These are phyloP conservation scores for Epizoanthus stellaris DNA, from an alignment of 92 coral and sea anemone species.

Conservation along the genomic window DNA sequence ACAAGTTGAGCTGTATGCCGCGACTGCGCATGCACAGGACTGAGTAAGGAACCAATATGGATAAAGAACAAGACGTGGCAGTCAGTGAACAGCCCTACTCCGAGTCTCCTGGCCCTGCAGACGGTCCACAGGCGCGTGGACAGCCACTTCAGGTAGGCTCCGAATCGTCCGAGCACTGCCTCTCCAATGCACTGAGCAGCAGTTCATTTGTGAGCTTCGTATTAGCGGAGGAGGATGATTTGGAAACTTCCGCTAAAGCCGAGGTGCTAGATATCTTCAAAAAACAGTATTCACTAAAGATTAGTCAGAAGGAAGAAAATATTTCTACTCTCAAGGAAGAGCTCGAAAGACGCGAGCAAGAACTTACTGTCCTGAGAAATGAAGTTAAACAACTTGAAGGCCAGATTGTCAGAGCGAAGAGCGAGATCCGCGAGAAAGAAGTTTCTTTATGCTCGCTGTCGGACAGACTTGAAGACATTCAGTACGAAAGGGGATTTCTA, in stretches of 20 bases:
- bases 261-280: constrained; percentile 26
- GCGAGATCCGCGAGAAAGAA: constrained; percentile 21
- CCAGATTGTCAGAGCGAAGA: constrained; percentile 1
- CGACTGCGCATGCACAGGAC: too few relatives aligned
- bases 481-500: constrained; percentile 24
- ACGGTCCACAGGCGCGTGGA: too few relatives aligned
- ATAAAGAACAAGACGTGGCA: too few relatives aligned
- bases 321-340: constrained; percentile 2
- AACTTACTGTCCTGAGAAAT: constrained; percentile 11
- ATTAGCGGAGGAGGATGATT: constrained; percentile 18
- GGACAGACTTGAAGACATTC: constrained; percentile 32
- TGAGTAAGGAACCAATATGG: too few relatives aligned
- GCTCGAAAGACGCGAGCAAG: constrained; percentile 9
- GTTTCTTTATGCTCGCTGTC: constrained; percentile 31
- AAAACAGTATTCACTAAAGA: constrained; percentile 4
- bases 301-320: neutral
- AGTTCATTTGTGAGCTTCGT: constrained; percentile 26
- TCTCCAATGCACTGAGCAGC: constrained; percentile 14
- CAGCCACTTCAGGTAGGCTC: neutral
- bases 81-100: too few relatives aligned
- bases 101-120: too few relatives aligned
- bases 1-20: too few relatives aligned
- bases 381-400: constrained; percentile 21
- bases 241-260: constrained; percentile 20
- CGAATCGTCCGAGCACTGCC: neutral